Conservation (phyloP, 2,888 invertebrate genomes). For the Polylopha cassiicola region DNA sequence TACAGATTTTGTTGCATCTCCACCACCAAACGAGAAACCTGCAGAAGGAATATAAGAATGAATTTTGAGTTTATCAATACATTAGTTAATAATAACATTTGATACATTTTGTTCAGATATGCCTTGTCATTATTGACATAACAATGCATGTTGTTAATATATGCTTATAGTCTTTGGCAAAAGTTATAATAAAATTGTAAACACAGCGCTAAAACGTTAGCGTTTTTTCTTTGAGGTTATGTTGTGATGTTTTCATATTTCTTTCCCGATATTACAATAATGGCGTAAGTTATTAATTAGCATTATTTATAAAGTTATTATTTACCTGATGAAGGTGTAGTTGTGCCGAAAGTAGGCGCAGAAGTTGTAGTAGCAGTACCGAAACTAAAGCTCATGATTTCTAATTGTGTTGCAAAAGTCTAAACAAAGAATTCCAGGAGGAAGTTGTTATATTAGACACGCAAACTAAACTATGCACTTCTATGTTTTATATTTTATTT, state of each 20-base stretch:
- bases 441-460: not conserved
- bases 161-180: too few species aligned
- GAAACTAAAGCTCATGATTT: conserved; percentile 54
- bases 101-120: not conserved
- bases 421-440: not conserved
- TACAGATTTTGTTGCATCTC: conserved; percentile 58
- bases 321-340: conserved; percentile 53
- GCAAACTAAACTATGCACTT: not conserved
- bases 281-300: too few species aligned
- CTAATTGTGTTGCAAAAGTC: not conserved
- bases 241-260: too few species aligned
- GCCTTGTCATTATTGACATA: too few species aligned
- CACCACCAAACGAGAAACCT: conserved; percentile 60
- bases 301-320: not conserved
- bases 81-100: not conserved
- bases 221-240: too few species aligned
- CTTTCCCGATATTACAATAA: too few species aligned
- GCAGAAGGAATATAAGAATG: conserved; percentile 24
- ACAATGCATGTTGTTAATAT: too few species aligned
- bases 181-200: too few species aligned
- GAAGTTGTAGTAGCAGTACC: conserved; percentile 51
- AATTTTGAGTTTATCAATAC: conserved; percentile 12
- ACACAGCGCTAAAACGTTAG: too few species aligned
- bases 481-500: too few species aligned
- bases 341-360: conserved; percentile 52